A percentile compares a stretch with the other conserved stretches of the same genome.
Conservation (phyloP, 2,888 invertebrate species). For the Caenorhabditis sp. region DNA sequence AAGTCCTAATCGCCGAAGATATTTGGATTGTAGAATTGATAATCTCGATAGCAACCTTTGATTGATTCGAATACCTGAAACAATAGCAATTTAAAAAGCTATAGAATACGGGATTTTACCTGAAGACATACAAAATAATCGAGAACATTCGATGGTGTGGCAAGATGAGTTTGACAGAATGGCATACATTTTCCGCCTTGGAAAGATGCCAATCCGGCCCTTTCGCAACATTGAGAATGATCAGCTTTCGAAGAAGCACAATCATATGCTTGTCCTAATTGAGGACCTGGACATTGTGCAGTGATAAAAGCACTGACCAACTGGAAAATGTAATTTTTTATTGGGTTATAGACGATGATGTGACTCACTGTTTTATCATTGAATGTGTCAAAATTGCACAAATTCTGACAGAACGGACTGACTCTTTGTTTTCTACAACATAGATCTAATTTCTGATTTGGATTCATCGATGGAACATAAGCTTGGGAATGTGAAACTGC, state of each 20-base stretch:
- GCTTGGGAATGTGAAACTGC: background rate
- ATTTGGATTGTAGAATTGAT: slow-evolving; percentile 61
- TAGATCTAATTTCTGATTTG: slow-evolving; percentile 65
- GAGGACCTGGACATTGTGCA: slow-evolving; percentile 65
- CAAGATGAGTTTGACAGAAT: slow-evolving; percentile 64
- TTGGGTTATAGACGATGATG: background rate
- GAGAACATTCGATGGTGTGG: slow-evolving; percentile 65
- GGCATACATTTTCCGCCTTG: slow-evolving; percentile 67
- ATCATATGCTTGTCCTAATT: slow-evolving; percentile 67
- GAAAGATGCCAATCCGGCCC: slow-evolving; percentile 55
- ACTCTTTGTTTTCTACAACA: slow-evolving; percentile 65
- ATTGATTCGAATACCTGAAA: slow-evolving; percentile 49
- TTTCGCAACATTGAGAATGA: slow-evolving; percentile 58
- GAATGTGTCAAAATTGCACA: slow-evolving; percentile 68
- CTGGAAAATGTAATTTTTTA: slow-evolving; percentile 44
- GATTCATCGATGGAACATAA: slow-evolving; percentile 45
- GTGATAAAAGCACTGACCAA: slow-evolving; percentile 64
- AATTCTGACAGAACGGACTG: slow-evolving; percentile 53
- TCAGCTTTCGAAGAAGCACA: slow-evolving; percentile 66
- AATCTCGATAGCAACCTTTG: slow-evolving; percentile 52
- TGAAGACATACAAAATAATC: slow-evolving; percentile 64
- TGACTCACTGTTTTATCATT: slow-evolving; percentile 63
- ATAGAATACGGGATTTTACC: slow-evolving; percentile 1
- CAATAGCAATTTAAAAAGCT: background rate
- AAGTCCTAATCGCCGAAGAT: slow-evolving; percentile 64